Evolutionary conservation across 2,797 vertebrate species (phyloP).

Genomic region (Cynodonichthys magdalenae): DNA sequence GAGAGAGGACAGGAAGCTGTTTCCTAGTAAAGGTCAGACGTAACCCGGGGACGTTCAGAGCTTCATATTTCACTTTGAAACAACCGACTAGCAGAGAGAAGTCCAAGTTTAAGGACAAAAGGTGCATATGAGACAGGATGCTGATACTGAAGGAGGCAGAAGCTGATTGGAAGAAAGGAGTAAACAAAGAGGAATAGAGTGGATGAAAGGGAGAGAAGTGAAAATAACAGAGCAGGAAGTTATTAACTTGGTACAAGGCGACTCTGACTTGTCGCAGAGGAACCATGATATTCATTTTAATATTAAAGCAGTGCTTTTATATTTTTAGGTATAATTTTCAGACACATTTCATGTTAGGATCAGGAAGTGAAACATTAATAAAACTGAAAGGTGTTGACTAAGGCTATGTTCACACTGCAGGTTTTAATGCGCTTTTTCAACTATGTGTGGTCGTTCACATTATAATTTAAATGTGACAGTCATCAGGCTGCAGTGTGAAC

Average conservation of each 20-base stretch:
- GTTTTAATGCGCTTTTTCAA: too few relatives aligned
- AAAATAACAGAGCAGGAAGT: background rate
- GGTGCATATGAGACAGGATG: background rate
- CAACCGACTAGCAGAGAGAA: background rate
- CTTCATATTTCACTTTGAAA: background rate
- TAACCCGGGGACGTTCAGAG: background rate
- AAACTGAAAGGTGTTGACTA: background rate
- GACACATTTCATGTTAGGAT: background rate
- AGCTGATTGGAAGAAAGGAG: slow-evolving; percentile 4
- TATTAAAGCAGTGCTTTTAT: background rate
- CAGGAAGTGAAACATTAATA: too few relatives aligned
- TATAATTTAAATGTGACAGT: too few relatives aligned
- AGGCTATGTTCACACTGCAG: too few relatives aligned
- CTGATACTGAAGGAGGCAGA: background rate
- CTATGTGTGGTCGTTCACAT: too few relatives aligned
- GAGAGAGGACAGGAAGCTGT: background rate
- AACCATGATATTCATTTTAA: background rate
- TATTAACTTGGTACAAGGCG: background rate
- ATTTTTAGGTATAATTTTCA: too few relatives aligned
- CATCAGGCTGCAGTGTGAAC: too few relatives aligned
- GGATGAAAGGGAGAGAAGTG: background rate
- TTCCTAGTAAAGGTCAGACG: background rate
- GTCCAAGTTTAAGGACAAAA: background rate
- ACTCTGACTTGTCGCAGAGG: background rate
- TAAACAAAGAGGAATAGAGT: background rate